Evolutionary conservation across 1,140 invertebrate species (phyloP), one percentile per base, ranked within the genome.

Genomic region (Monochamus saltuarius): DNA sequence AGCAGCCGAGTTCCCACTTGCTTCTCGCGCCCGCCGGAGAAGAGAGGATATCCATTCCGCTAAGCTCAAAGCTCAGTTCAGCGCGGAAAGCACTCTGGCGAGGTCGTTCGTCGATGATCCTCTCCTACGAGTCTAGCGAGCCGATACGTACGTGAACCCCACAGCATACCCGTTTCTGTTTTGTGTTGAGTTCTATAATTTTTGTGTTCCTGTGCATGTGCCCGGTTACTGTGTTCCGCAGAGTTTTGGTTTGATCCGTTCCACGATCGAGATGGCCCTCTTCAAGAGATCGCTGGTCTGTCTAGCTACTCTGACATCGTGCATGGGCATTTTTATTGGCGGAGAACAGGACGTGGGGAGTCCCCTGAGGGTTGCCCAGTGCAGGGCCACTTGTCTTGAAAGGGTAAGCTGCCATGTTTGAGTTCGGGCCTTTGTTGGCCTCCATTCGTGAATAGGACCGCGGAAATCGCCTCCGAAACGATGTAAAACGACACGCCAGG

Each of bases 381-480:
- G 85, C 71, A 76, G 85, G 71, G 84, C 85, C 46, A 84, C 83
- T 59, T 87, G 85, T 76, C 80, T 87, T 63, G 81, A 85, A 81
- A 85, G 82, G 84, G 85, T 87, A 80, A 78, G 76, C 72, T 58
- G 38, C 61, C 58, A 54, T 57, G 35, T 56, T 56, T 56, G 10
- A 10, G 17, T 9, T 35, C 22, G 16, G 16, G n/a, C 13, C 34
- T 51, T 34, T 16, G 29, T 47, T 47, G 45, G 17, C 14, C 45
- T 47, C 17, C 43, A 7, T 16, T 47, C 22, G 22, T 29, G 22
- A 29, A 29, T 29, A 29, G 22, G 6, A 29, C 22, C 22, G 22
- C 22, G 22, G 22, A 29, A 29, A 29, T 29, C 22, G 22, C 22
- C 6, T 2, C 2, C 22, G 22, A 29, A 3, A 29, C 22, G 22